Evolutionary conservation across 2,797 vertebrate species (phyloP), one percentile per base, ranked within the genome.

Genomic region (Pangasius krempfi): DNA sequence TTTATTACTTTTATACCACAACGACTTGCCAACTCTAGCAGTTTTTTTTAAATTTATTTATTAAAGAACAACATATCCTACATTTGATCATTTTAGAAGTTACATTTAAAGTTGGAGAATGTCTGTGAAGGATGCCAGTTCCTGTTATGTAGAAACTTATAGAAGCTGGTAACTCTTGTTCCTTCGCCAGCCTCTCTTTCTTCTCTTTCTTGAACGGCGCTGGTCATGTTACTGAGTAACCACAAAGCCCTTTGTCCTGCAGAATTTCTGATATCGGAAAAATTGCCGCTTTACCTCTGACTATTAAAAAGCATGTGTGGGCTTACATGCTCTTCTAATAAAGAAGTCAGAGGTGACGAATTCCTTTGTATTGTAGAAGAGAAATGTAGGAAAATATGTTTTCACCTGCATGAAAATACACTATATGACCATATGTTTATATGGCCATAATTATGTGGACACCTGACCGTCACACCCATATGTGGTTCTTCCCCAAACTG

Each of bases 191-290:
- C 3, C 20, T 37, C 18, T 58, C 20, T 58, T 56, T 13, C 56
- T 33, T 56, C n/a, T 30, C n/a, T 79, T 7, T 20, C 16, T 54
- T 10, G 7, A 30, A 33, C 33, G 27, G 52, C 20, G 50, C 75
- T n/a, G 52, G 25, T 76, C 40, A 76, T 47, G 73, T 78, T 78
- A 78, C 75, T 78, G 75, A 78, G 75, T 78, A 78, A 78, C 50
- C 75, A 78, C 14, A 78, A 54, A 54, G 25, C 50, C 73, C 73
- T 50, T 50, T 76, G 73, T 78, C 40, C 5, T 44, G 5, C 5
- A 5, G 40, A 44, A 44, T 44, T 44, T 44, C 40, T 44, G 40
- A 44, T 6, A 44, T 44, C 40, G 40, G 40, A 44, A 44, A 44
- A 44, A 5, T 44, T 44, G 40, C 40, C 6, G 40, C 40, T 44